Base-by-base conservation (phyloP, 2,888 invertebrate genomes). In the Entomobrya proxima region DNA sequence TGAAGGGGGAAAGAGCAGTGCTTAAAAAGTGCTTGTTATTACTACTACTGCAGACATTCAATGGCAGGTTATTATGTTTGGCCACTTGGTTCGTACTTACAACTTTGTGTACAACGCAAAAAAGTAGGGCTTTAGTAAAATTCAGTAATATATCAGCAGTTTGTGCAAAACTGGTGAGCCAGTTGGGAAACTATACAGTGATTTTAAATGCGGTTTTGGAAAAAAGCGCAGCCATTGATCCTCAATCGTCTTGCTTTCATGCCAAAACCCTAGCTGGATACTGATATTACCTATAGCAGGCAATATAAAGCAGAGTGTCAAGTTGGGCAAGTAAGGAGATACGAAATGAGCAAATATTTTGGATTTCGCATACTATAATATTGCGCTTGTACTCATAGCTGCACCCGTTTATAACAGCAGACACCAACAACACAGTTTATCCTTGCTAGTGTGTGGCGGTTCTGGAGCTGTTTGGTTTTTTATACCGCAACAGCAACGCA, bases 401-500 rank as follows among this genome's bases (percentile, higher is more conserved):
- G 58, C 9, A 24, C 18, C 13, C 58, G 24, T 24, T 58, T n/a
- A n/a, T n/a, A n/a, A n/a, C n/a, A n/a, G n/a, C 58, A 58, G 13
- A 18, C 24, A 11, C 24, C 4, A 58, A 9, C 58, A 24, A 9
- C n/a, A 18, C 24, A 21, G 24, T n/a, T n/a, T 13, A 58, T 52
- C 32, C 27, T 11, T 75, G 35, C 15, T 32, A 11, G 35, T 32
- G 55, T 55, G 35, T 27, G 35, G 24, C 9, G 30, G 24, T 24
- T 18, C 50, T 13, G 21, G 9, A 40, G 69, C 24, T 40, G 75
- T 21, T 76, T 55, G 37, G 40, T 58, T 58, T 50, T 76, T 55
- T 75, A 75, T 75, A 75, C 37, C 24, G 76, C 76, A 58, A 21
- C 58, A 76, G 21, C 76, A 30, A 50, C 58, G 32, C 58, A 58